Base-by-base conservation (phyloP, 2,797 vertebrate genomes). In the Phataginus tricuspis region DNA sequence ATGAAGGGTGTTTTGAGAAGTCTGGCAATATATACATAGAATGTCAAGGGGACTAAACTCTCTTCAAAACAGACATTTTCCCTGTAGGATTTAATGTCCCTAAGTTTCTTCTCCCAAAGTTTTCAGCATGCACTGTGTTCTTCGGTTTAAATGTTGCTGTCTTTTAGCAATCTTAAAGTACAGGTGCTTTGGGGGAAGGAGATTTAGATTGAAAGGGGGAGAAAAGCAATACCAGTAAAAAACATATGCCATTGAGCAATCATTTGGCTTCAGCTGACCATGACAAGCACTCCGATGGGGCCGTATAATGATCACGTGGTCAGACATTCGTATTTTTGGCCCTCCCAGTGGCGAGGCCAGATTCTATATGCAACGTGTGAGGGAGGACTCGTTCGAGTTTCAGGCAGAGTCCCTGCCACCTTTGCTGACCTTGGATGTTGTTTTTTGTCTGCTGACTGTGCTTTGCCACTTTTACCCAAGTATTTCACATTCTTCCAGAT, bases 111-210 rank as follows among this genome's bases (percentile, higher is more conserved):
- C 71, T 80, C 7, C 23, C 23, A 68, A 7, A 23, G n/a, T 27
- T 25, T 80, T 75, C 13, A 51, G 42, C 34, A 11, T n/a, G 29
- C 7, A 29, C 49, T 78, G 61, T 31, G 83, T 86, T 92, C 77
- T 55, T 95, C 39, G 2, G 16, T 77, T 97, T 83, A 89, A 95
- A 75, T 90, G 69, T 34, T 79, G 34, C 29, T 21, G 12, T 92
- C 55, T 92, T 79, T 34, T 68, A 87, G 34, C 18, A 71, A 75
- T 19, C 53, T 77, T 90, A 34, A 92, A 83, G 55, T 49, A 31
- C 15, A 90, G 55, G 39, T 34, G 49, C 37, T 61, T 88, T 75
- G 29, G 21, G 72, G 78, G 85, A 97, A 94, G 49, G 55, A 89
- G 83, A 96, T 75, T 86, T 90, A 66, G 61, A 71, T 84, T 11